A percentile compares a stretch with the other conserved stretches of the same genome.
Evolutionary conservation across 1,140 invertebrate species (phyloP).

Genomic region (Meloidogyne hapla): DNA sequence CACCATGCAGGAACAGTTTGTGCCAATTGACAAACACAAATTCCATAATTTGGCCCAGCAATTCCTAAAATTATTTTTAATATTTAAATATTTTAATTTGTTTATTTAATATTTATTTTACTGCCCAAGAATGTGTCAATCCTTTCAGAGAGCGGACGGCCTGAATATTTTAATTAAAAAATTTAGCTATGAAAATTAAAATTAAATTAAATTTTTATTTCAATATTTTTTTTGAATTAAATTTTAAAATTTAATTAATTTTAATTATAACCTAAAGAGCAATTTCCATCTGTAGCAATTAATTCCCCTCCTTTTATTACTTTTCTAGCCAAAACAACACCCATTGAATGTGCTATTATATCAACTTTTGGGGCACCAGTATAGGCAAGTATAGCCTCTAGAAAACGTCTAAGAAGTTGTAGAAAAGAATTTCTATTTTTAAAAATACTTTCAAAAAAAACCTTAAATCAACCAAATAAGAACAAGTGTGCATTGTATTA

Average conservation of each 20-base stretch:
- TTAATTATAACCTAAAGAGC: constrained; percentile 50
- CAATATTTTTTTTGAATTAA: too few relatives aligned
- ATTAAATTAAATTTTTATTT: neutral
- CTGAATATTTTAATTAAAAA: neutral
- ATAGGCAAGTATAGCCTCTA: constrained; percentile 59
- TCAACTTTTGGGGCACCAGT: constrained; percentile 59
- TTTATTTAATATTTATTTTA: neutral
- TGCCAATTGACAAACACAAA: constrained; percentile 62
- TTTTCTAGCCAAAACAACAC: constrained; percentile 50
- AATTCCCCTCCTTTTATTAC: constrained; percentile 60
- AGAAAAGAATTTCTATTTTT: neutral
- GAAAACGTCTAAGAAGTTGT: constrained; percentile 41
- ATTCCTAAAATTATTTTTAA: constrained; percentile 37
- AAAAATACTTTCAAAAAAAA: constrained; percentile 13
- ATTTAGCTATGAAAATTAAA: too few relatives aligned
- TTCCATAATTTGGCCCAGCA: constrained; percentile 60
- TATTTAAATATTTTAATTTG: neutral
- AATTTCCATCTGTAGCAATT: constrained; percentile 63
- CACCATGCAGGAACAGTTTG: constrained; percentile 64
- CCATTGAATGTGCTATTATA: constrained; percentile 62
- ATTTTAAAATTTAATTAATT: neutral
- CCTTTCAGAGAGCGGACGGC: constrained; percentile 42
- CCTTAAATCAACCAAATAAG: constrained; percentile 56
- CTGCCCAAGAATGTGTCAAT: constrained; percentile 59
- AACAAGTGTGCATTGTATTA: constrained; percentile 59